These are phyloP conservation scores for Corythornis leucogaster DNA, from an alignment of 2,797 vertebrate species.

Conservation along the genomic window DNA sequence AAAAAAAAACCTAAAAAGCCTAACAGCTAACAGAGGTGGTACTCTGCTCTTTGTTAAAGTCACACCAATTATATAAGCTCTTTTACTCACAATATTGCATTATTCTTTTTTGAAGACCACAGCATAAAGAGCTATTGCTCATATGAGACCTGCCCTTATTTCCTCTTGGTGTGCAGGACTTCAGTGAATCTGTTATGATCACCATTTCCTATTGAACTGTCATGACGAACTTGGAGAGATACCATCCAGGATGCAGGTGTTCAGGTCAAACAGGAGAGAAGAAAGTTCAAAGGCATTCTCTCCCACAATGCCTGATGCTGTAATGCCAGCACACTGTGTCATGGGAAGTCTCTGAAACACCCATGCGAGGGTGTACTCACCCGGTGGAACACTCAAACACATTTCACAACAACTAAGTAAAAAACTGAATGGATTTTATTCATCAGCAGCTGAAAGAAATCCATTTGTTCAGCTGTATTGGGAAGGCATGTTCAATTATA, in stretches of 20 bases:
- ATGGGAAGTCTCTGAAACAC: conserved; percentile 59
- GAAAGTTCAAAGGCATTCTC: conserved; percentile 79
- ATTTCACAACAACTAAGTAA: neutral
- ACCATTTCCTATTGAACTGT: conserved; percentile 76
- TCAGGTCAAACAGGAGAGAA: conserved; percentile 70
- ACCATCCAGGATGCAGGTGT: conserved; percentile 85
- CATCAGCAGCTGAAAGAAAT: neutral
- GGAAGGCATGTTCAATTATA: neutral
- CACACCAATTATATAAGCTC: neutral
- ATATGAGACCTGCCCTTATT: conserved; percentile 55
- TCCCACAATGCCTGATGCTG: conserved; percentile 69
- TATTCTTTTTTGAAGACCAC: conserved; percentile 38
- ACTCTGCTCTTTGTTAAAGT: conserved; percentile 23
- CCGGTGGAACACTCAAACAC: neutral
- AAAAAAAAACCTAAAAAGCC: neutral
- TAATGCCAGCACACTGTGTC: conserved; percentile 53
- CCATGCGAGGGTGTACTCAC: conserved; percentile 39
- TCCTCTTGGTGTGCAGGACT: conserved; percentile 66
- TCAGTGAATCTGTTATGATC: conserved; percentile 73
- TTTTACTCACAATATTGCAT: neutral
- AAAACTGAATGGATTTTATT: neutral
- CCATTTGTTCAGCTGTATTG: neutral
- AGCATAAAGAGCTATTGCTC: conserved; percentile 38
- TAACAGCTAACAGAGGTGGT: neutral
- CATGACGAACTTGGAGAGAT: conserved; percentile 75